Evolutionary conservation across 2,888 invertebrate species (phyloP), one percentile per base, ranked within the genome.

Genomic region (Acanthopleura granulata): DNA sequence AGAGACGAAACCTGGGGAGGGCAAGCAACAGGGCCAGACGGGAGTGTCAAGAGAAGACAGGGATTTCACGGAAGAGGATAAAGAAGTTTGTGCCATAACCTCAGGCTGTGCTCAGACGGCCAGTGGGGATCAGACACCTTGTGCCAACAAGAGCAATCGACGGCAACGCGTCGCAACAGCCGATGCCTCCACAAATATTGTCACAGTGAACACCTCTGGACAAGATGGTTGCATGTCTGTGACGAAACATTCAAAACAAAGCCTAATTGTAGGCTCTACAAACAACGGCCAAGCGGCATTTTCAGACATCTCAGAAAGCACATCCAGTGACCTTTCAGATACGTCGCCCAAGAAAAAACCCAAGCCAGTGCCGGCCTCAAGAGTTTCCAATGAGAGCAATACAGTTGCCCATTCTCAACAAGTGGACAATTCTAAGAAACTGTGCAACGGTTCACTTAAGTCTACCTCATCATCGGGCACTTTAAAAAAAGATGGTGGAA

Each of bases 1-100:
- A 4, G 72, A 40, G 25, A 71, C 15, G 18, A n/a, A 22, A 49
- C 40, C 49, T 16, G 16, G 30, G 25, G 49, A 15, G 4, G 49
- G 49, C 40, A 49, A 40, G 40, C 18, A 49, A 4, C 18, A 1
- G 4, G 4, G 25, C 25, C 16, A 66, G 16, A 18, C 4, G 30
- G 6, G n/a, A 49, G 18, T 3, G 18, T 49, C 30, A 14, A 27
- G 22, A 49, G 27, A 71, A 49, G 81, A 83, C 75, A 74, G 73
- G 25, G 81, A 81, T 29, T 84, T 83, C 75, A 84, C 84, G 1
- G 86, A 84, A 51, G 86, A 86, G 75, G 86, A 86, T 72, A 79
- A 81, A 27, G 86, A 86, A 77, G 86, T 86, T 69, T 82, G 83
- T 78, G 80, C 84, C 77, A 82, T 86, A 22, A 86, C 84, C 15